These are phyloP conservation scores for Fukomys damarensis DNA, from an alignment of 2,113 vertebrate genomes.

Conservation along the genomic window DNA sequence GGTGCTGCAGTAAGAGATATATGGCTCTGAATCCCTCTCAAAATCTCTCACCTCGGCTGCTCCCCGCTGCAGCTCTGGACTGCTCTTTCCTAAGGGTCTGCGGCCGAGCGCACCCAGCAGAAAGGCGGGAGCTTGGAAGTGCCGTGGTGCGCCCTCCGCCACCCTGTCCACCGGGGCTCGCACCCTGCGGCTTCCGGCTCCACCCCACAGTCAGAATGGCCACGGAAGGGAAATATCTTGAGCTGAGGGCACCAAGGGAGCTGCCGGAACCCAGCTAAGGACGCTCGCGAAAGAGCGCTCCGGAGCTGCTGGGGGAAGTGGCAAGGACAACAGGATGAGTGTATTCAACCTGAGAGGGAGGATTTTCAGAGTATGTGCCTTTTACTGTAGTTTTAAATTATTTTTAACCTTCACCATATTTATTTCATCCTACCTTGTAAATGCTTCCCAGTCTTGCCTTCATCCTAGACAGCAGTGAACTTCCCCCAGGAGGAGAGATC, in stretches of 20 bases:
- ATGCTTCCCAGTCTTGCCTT: not conserved
- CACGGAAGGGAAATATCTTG: not conserved
- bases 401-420: not conserved
- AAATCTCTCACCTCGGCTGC: not conserved
- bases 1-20: not conserved
- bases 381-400: not conserved
- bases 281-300: not conserved
- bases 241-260: not conserved
- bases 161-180: not conserved
- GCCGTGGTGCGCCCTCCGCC: not conserved
- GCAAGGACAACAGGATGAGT: not conserved
- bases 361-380: not conserved
- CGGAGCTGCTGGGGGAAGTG: not conserved
- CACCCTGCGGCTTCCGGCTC: not conserved
- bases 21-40: not conserved
- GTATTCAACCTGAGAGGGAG: not conserved
- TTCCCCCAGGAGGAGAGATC: not conserved
- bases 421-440: not conserved
- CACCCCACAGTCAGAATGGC: not conserved
- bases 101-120: not conserved
- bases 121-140: too few species aligned
- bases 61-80: not conserved
- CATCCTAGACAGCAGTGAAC: not conserved
- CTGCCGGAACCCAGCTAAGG: not conserved
- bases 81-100: not conserved